These are phyloP conservation scores for Bettongia penicillata DNA, from an alignment of 2,113 vertebrate genomes.

Conservation along the genomic window DNA sequence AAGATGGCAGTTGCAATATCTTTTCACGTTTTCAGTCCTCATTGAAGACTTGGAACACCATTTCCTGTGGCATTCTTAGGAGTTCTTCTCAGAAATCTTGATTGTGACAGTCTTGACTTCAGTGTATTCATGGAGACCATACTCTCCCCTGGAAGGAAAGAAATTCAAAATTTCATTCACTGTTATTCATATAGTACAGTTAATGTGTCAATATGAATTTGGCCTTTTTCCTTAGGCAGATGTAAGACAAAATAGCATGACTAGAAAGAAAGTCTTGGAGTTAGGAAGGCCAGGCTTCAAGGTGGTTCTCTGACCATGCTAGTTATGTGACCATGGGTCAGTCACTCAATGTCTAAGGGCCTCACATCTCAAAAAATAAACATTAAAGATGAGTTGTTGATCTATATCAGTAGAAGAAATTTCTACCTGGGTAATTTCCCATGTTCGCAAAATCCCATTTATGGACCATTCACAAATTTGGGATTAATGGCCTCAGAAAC, in stretches of 20 bases:
- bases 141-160: constrained; percentile 87
- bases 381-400: not conserved
- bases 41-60: constrained; percentile 19
- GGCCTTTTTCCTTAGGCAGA: constrained; percentile 19
- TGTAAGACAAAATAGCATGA: not conserved
- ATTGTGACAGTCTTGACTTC: constrained; percentile 93
- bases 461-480: not conserved
- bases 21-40: constrained; percentile 5
- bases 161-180: constrained; percentile 48
- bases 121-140: constrained; percentile 91
- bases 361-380: not conserved
- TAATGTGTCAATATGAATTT: constrained; percentile 40
- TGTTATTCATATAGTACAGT: constrained; percentile 19
- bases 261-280: not conserved
- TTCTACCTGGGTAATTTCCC: not conserved
- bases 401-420: not conserved
- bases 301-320: not conserved
- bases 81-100: constrained; percentile 92
- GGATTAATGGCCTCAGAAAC: not conserved
- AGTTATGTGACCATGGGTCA: not conserved
- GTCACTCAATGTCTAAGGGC: not conserved
- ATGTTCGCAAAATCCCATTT: not conserved
- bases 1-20: constrained; percentile 40
- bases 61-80: constrained; percentile 78
- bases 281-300: not conserved